These are phyloP conservation scores for Melierax canorus DNA, from an alignment of 2,113 vertebrate genomes.

Conservation along the genomic window DNA sequence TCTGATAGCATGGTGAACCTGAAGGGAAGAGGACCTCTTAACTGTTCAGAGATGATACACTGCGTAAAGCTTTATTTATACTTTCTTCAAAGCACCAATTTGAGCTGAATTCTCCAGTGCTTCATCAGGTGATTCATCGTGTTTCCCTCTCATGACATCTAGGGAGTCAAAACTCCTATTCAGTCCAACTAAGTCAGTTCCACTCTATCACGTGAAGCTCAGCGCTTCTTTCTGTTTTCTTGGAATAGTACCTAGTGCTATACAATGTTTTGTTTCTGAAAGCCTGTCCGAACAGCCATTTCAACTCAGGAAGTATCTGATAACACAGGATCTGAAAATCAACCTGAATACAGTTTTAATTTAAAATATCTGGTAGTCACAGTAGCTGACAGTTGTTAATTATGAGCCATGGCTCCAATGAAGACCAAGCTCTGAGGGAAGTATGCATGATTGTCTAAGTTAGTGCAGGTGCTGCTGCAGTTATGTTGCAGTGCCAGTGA, in stretches of 20 bases:
- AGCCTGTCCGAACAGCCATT: background rate
- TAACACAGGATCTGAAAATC: conserved; percentile 11
- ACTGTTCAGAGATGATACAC: background rate
- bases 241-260: background rate
- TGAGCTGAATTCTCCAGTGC: background rate
- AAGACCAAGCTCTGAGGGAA: background rate
- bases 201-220: background rate
- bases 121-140: background rate
- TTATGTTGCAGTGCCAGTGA: background rate
- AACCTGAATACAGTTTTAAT: background rate
- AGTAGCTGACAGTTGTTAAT: background rate
- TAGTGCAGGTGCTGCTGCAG: background rate
- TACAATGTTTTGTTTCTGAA: background rate
- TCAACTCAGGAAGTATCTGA: background rate
- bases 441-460: background rate
- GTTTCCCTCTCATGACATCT: background rate
- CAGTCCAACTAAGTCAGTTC: background rate
- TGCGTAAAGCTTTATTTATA: background rate
- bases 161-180: background rate
- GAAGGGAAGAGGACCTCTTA: background rate
- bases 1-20: background rate
- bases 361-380: background rate
- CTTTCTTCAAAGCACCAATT: background rate
- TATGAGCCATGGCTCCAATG: background rate
- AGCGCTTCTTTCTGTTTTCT: background rate